Percentiles rank a stretch among this genome's conserved stretches.
These are phyloP conservation scores for Hemicordylus capensis DNA, from an alignment of 2,113 vertebrate species.

Conservation along the genomic window DNA sequence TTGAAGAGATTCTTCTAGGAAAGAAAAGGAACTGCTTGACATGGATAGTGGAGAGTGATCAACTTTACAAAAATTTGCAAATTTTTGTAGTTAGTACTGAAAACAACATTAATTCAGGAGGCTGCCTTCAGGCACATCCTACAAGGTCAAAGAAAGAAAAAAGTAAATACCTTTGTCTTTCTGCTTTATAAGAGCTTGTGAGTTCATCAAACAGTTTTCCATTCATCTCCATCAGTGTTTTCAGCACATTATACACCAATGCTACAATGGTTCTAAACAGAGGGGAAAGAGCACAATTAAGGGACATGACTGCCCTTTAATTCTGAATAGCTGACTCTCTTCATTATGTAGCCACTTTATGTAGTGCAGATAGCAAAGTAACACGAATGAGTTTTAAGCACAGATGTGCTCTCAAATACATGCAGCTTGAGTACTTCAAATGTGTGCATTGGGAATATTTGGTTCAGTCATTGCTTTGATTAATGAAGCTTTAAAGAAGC, in stretches of 20 bases:
- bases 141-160: rapidly evolving
- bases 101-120: not conserved
- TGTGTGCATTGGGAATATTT: not conserved
- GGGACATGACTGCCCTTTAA: not conserved
- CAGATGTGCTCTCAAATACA: slow-evolving; percentile 24
- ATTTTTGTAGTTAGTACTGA: not conserved
- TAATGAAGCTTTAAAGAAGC: not conserved
- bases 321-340: not conserved
- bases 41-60: not conserved
- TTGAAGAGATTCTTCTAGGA: not conserved
- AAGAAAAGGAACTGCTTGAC: not conserved
- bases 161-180: slow-evolving; percentile 86
- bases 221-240: slow-evolving; percentile 99
- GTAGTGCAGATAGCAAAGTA: not conserved
- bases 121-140: not conserved
- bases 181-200: slow-evolving; percentile 94
- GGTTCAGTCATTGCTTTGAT: not conserved
- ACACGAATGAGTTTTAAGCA: slow-evolving; percentile 27
- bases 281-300: not conserved
- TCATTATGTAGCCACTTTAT: not conserved
- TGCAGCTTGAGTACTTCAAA: not conserved
- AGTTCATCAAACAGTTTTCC: slow-evolving; percentile 95
- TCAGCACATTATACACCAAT: slow-evolving; percentile 96
- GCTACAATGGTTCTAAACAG: slow-evolving; percentile 91
- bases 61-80: not conserved